These are phyloP conservation scores for Cavia porcellus DNA, from an alignment of 2,113 vertebrate genomes.

Conservation along the genomic window DNA sequence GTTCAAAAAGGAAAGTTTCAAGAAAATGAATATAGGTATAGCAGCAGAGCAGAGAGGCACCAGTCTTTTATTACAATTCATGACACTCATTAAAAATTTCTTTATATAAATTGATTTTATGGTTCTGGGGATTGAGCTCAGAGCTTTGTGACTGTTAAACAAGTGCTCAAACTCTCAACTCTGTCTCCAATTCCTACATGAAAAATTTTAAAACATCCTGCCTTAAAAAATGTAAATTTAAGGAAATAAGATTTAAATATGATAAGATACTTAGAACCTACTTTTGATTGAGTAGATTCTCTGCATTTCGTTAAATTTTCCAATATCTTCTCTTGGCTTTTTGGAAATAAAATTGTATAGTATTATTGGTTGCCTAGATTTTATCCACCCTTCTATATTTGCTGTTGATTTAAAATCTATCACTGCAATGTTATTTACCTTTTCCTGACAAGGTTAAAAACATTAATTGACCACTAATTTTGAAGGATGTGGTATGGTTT, in stretches of 20 bases:
- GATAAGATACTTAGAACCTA: not conserved
- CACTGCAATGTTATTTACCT: not conserved
- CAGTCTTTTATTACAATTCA: not conserved
- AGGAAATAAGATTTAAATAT: not conserved
- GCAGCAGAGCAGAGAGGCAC: not conserved
- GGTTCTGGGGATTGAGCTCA: not conserved
- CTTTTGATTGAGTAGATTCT: constrained; percentile 3
- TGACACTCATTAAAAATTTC: not conserved
- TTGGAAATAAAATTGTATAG: not conserved
- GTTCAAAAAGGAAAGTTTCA: not conserved
- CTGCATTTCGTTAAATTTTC: constrained; percentile 46
- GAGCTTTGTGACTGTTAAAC: not conserved
- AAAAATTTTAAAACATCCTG: not conserved
- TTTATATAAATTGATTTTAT: not conserved
- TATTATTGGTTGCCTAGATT: not conserved
- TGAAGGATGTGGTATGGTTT: not conserved
- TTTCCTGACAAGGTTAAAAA: constrained; percentile 52
- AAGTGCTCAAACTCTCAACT: not conserved
- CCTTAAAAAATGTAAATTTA: not conserved
- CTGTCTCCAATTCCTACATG: too few relatives aligned
- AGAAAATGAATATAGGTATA: not conserved
- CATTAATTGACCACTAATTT: constrained; percentile 11
- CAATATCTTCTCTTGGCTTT: constrained; percentile 35
- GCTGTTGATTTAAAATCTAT: constrained; percentile 23
- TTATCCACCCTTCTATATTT: not conserved